Percentiles rank a stretch among this genome's conserved stretches.
phyloP scores from a whole-genome alignment of 2,888 invertebrate genomes.

The Drosophila picticornis region DNA sequence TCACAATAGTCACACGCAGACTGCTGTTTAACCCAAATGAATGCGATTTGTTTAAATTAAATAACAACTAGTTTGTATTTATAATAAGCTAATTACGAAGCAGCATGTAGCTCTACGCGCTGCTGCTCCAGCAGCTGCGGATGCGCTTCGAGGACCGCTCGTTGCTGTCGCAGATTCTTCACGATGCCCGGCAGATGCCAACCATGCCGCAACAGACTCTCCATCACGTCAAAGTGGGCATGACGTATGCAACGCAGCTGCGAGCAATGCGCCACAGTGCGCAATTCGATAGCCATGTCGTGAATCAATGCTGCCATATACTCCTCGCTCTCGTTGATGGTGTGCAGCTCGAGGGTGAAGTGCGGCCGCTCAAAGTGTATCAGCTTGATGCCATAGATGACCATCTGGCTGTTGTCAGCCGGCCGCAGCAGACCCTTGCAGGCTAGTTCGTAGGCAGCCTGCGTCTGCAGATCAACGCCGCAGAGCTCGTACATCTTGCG shows the following conservation, averaged over 20 bases:
- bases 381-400: conserved; percentile 95
- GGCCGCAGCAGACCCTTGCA: conserved; percentile 93
- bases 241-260: conserved; percentile 92
- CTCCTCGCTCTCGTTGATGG: conserved; percentile 93
- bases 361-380: conserved; percentile 92
- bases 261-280: conserved; percentile 92
- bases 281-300: conserved; percentile 92
- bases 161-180: conserved; percentile 88
- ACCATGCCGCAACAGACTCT: conserved; percentile 92
- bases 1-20: conserved; percentile 22
- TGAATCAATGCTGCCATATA: conserved; percentile 92
- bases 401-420: conserved; percentile 88
- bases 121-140: conserved; percentile 79
- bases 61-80: conserved; percentile 11
- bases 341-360: conserved; percentile 94
- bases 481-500: conserved; percentile 92
- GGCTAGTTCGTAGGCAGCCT: conserved; percentile 96
- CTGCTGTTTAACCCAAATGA: conserved; percentile 1
- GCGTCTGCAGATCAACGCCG: conserved; percentile 93
- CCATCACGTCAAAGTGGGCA: conserved; percentile 91
- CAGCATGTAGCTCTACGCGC: conserved; percentile 69
- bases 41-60: neutral
- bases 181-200: conserved; percentile 91
- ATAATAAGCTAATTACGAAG: neutral
- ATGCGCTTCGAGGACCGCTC: conserved; percentile 85